Evolutionary conservation across 2,888 invertebrate genomes (phyloP), one percentile per base, ranked within the genome.

Genomic region (Pinctada fucata): DNA sequence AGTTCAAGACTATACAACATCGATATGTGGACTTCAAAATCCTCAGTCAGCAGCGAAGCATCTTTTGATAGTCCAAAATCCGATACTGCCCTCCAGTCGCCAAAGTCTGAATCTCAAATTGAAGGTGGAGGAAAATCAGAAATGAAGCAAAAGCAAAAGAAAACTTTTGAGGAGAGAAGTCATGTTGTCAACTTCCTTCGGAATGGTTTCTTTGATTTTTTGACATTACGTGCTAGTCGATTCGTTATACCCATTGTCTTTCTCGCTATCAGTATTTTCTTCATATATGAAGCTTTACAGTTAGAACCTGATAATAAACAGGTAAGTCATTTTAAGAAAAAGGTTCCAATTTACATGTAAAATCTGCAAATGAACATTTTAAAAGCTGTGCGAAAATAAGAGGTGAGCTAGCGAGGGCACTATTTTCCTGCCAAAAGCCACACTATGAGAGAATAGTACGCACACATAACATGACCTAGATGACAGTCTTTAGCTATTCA

Each of bases 291-390:
- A 69, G 89, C 88, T 3, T 84, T 88, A 4, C 69, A 67, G 10
- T 74, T 91, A 6, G 79, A 88, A 66, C 87, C 89, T 10, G 89
- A 90, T 50, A 87, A 90, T 51, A 86, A 90, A 71, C 85, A 88
- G 85, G 91, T 91, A 78, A 84, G 83, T 76, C 47, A 3, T 52
- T 47, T 67, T 50, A 49, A 48, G 58, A 65, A 1, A 73, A 13
- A 64, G 65, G 13, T 13, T n/a, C 0, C 6, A 48, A 48, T 69
- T 50, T 31, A 31, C 31, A 31, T 31, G 31, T 31, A 31, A 31
- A 31, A 31, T 31, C 31, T 31, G 31, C 31, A 31, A 31, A 31
- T 31, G 31, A 31, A 31, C 31, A 31, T 31, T 31, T 31, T 31
- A 31, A 31, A 31, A 31, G 31, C 31, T 31, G 31, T 31, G 31